phyloP scores from a whole-genome alignment of 2,888 invertebrate species.

The Phrixothrix hirtus region DNA sequence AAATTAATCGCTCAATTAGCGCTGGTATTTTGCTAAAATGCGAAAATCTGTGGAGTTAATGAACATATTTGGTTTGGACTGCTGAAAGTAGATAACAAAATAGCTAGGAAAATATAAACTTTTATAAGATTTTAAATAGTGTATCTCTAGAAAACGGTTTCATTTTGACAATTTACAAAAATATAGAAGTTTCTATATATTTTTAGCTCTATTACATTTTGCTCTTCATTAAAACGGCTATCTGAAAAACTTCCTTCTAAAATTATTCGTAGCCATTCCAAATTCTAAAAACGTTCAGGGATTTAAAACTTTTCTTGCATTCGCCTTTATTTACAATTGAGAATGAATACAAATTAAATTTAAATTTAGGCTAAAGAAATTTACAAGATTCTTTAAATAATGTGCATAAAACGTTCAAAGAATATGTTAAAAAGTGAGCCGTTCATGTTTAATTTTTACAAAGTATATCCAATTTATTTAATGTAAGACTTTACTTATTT shows the following conservation, averaged over 20 bases:
- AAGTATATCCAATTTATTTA: no score
- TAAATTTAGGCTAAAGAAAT: neutral
- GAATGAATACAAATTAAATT: neutral
- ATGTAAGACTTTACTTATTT: no score
- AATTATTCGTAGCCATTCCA: neutral
- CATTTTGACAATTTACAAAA: conserved; percentile 14
- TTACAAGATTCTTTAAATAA: neutral
- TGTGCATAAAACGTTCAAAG: neutral
- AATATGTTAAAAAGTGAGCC: no score
- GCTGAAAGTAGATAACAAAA: conserved; percentile 24
- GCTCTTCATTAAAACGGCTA: neutral
- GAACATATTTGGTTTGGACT: conserved; percentile 15
- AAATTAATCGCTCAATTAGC: conserved; percentile 17
- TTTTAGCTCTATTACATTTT: conserved; percentile 4
- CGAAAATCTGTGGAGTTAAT: conserved; percentile 8
- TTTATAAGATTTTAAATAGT: conserved; percentile 21
- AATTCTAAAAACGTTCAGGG: neutral
- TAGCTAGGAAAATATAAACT: conserved; percentile 5
- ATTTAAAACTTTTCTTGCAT: neutral
- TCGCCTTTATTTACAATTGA: neutral
- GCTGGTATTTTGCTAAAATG: conserved; percentile 18
- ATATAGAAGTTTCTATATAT: conserved; percentile 15
- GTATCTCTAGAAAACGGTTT: conserved; percentile 13
- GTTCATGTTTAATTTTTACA: no score
- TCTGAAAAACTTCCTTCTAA: neutral